Percentiles rank a stretch among this genome's conserved stretches.
Conservation (phyloP, 2,113 vertebrate species). For the Epinephelus moara region DNA sequence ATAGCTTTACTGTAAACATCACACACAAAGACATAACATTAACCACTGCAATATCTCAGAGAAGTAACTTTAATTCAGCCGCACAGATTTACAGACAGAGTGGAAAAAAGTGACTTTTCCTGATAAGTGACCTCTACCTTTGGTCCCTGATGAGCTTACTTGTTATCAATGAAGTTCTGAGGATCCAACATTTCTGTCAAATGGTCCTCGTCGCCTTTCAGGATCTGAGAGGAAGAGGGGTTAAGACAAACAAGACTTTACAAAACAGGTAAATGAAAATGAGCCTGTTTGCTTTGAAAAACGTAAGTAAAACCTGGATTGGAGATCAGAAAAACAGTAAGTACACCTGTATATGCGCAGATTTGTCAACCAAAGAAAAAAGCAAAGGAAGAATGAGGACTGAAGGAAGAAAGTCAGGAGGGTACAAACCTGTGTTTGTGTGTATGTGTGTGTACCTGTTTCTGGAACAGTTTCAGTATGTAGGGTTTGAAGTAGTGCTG, state of each 20-base stretch:
- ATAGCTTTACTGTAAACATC: slow-evolving; percentile 89
- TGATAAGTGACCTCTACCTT: neutral
- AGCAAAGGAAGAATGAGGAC: too few species aligned
- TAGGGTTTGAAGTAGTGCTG: slow-evolving; percentile 98
- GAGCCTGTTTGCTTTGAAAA: neutral
- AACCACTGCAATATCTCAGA: neutral
- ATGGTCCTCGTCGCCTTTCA: slow-evolving; percentile 90
- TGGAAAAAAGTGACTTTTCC: neutral
- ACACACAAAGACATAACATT: neutral
- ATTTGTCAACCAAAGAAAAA: too few species aligned
- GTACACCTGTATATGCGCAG: too few species aligned
- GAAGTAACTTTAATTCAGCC: neutral
- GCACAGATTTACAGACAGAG: neutral
- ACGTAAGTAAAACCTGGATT: neutral
- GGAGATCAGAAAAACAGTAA: neutral
- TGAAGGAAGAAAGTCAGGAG: neutral
- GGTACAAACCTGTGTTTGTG: neutral
- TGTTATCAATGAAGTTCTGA: slow-evolving; percentile 94
- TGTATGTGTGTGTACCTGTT: slow-evolving; percentile 81
- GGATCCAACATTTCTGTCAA: slow-evolving; percentile 90
- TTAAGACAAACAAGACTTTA: neutral
- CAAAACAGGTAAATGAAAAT: neutral
- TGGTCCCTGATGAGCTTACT: slow-evolving; percentile 81
- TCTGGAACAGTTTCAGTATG: slow-evolving; percentile 92
- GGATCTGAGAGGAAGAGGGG: slow-evolving; percentile 84